phyloP scores from a whole-genome alignment of 2,113 vertebrate genomes.

The Pterocles burchelli region DNA sequence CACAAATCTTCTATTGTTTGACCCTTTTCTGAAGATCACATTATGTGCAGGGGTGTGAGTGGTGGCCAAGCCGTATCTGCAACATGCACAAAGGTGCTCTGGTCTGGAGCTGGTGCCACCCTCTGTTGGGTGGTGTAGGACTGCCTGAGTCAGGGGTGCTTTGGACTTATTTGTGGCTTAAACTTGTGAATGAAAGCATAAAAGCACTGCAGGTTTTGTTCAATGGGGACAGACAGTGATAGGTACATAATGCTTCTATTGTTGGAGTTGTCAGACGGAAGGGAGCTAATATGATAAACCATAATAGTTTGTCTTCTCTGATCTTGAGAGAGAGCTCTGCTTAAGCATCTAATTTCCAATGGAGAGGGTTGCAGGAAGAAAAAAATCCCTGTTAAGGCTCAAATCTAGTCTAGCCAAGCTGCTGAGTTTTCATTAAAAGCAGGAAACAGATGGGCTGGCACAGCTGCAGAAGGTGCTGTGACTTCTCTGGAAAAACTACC shows the following conservation, averaged over 20 bases:
- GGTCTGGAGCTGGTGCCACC: background rate
- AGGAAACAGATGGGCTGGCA: constrained; percentile 2
- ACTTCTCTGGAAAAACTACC: background rate
- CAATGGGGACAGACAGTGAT: background rate
- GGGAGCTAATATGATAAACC: background rate
- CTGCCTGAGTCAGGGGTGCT: background rate
- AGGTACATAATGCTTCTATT: background rate
- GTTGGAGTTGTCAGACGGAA: background rate
- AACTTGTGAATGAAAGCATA: background rate
- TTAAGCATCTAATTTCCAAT: background rate
- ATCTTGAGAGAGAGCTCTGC: background rate
- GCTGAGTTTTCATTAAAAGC: constrained; percentile 16
- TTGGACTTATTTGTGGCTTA: background rate
- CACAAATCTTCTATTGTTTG: constrained; percentile 31
- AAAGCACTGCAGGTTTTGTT: background rate
- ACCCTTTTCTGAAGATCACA: background rate
- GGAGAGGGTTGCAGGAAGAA: background rate
- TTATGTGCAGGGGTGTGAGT: background rate
- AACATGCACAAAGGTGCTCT: background rate
- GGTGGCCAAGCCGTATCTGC: rapidly evolving
- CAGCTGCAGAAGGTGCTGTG: constrained; percentile 5
- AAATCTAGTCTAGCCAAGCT: background rate
- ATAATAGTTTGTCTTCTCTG: background rate
- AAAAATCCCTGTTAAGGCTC: background rate
- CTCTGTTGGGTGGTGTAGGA: background rate